Evolutionary conservation across 2,888 invertebrate genomes (phyloP).

Genomic region (Dimorphilus gyrociliatus): DNA sequence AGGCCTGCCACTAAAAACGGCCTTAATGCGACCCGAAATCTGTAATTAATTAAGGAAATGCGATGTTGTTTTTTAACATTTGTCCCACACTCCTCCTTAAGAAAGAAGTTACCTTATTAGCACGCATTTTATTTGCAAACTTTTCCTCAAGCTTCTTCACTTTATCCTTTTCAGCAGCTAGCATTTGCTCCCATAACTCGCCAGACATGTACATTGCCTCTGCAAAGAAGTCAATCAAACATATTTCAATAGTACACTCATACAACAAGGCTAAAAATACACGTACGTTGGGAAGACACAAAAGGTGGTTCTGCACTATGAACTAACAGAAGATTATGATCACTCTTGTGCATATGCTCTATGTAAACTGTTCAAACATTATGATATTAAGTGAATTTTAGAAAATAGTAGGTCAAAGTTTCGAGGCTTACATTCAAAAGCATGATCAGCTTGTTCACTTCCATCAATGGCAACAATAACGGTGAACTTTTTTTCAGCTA

Average conservation of each 20-base stretch:
- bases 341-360: conserved; percentile 6
- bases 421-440: conserved; percentile 9
- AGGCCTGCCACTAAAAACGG: conserved; percentile 6
- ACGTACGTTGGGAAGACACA: conserved; percentile 5
- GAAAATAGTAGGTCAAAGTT: too few relatives aligned
- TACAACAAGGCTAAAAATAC: conserved; percentile 2
- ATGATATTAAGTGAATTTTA: not conserved
- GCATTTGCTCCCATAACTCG: conserved; percentile 12
- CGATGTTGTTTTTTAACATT: too few relatives aligned
- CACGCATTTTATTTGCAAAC: conserved; percentile 10
- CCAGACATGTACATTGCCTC: conserved; percentile 12
- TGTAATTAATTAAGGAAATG: conserved; percentile 1
- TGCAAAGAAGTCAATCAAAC: too few relatives aligned
- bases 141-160: conserved; percentile 9
- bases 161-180: conserved; percentile 10
- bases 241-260: too few relatives aligned
- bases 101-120: conserved; percentile 5
- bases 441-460: conserved; percentile 8
- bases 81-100: too few relatives aligned
- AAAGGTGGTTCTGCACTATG: conserved; percentile 9
- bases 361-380: conserved; percentile 7
- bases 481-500: too few relatives aligned
- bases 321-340: conserved; percentile 7
- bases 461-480: conserved; percentile 10
- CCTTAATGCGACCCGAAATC: conserved; percentile 9